phyloP scores from a whole-genome alignment of 2,888 invertebrate species.

The Calliopum simillimum region DNA sequence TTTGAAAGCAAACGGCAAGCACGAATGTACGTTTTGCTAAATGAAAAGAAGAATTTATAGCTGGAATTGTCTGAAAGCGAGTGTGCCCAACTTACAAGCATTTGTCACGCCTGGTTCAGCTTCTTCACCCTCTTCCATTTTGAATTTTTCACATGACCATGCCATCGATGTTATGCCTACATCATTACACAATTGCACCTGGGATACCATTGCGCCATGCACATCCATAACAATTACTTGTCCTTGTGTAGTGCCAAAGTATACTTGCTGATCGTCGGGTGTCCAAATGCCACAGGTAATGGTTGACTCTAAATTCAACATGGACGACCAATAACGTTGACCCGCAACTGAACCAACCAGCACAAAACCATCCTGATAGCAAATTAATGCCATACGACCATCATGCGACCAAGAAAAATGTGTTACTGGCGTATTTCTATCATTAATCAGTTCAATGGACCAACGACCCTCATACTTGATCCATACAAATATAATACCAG shows the following conservation, averaged over 20 bases:
- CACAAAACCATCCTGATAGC: conserved; percentile 98
- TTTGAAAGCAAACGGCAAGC: conserved; percentile 88
- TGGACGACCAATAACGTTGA: conserved; percentile 98
- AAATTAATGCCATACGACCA: conserved; percentile 97
- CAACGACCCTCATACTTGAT: conserved; percentile 98
- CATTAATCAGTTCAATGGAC: conserved; percentile 99
- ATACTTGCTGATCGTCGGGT: conserved; percentile 96
- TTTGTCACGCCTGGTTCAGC: conserved; percentile 72
- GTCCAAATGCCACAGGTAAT: conserved; percentile 99
- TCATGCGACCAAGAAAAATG: conserved; percentile 99
- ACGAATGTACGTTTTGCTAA: conserved; percentile 77
- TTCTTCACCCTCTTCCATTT: conserved; percentile 95
- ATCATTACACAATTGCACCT: conserved; percentile 87
- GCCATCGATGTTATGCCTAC: conserved; percentile 92
- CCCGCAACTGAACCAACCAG: conserved; percentile 97
- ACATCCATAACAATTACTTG: conserved; percentile 98
- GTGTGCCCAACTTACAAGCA: conserved; percentile 61
- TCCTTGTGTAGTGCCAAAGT: conserved; percentile 94
- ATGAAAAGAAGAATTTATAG: conserved; percentile 33
- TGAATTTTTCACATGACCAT: conserved; percentile 98
- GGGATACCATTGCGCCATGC: conserved; percentile 94
- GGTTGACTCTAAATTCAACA: conserved; percentile 92
- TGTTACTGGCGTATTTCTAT: conserved; percentile 95
- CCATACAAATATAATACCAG: conserved; percentile 99
- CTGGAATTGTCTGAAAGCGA: neutral